These are phyloP conservation scores for Menura novaehollandiae DNA, from an alignment of 2,113 vertebrate species.

Conservation along the genomic window DNA sequence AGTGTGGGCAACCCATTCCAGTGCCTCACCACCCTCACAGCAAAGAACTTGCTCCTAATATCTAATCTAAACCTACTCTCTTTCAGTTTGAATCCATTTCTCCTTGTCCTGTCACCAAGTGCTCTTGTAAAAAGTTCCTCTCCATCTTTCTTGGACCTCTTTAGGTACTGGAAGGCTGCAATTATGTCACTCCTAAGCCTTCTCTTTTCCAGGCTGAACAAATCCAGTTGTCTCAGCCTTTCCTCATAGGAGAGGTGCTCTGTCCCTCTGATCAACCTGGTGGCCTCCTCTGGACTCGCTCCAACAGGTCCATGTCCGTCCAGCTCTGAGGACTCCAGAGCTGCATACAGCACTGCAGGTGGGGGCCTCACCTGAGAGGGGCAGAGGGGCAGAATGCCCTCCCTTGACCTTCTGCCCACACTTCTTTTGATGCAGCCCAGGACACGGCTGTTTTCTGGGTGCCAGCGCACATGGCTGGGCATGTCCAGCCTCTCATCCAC, in stretches of 20 bases:
- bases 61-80: not conserved
- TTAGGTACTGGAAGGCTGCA: not conserved
- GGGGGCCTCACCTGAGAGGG: not conserved
- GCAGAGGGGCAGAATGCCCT: not conserved
- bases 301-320: not conserved
- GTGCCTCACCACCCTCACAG: not conserved
- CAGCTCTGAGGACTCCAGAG: not conserved
- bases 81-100: not conserved
- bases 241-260: not conserved
- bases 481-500: not conserved
- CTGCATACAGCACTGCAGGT: not conserved
- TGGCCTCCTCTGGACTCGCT: not conserved
- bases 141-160: not conserved
- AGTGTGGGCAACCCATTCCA: not conserved
- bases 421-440: not conserved
- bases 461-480: not conserved
- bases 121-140: not conserved
- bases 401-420: not conserved
- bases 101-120: not conserved
- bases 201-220: not conserved
- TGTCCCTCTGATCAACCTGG: not conserved
- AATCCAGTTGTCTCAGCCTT: not conserved
- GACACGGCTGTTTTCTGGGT: not conserved
- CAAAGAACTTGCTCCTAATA: not conserved
- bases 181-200: not conserved